Evolutionary conservation across 2,888 invertebrate species (phyloP), one percentile per base, ranked within the genome.

Genomic region (Drosophila demipolita): DNA sequence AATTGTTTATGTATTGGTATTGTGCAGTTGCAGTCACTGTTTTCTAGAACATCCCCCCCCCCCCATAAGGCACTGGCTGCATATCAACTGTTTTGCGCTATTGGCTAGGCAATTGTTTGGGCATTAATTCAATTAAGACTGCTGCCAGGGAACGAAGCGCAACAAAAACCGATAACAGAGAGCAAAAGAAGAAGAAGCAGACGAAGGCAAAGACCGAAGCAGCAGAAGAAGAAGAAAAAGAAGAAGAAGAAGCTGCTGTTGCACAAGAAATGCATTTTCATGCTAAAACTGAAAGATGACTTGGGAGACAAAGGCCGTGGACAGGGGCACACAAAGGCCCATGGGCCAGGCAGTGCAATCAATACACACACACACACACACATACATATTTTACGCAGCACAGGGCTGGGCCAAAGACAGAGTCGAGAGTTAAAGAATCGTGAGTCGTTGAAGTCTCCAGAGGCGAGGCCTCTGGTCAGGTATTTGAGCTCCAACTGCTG

Each of bases 231-330:
- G n/a, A 9, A 40, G n/a, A 38, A 38, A 9, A 9, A 40, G n/a
- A 40, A 66, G 63, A 64, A 60, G 57, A 11, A 53, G 38, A 29
- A 36, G 65, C 35, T 35, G 65, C 32, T 61, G 62, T 61, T 75
- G 49, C 57, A 50, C 26, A 72, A 67, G 69, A 80, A 84, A 72
- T 83, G 86, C 78, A 83, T 83, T 83, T 85, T 84, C 85, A 85
- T 72, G 87, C 62, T 70, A 71, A 69, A 75, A 59, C 55, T 67
- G 58, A 79, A 75, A 76, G 70, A 75, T 75, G 69, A 73, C 66
- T 78, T 69, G 66, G 60, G 54, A 71, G 71, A 65, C 65, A 69
- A 66, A 71, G 66, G 69, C 62, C 71, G 33, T 58, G 57, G 57
- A 57, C 70, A 71, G 71, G 67, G 63, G 61, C 45, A 50, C 52